Base-by-base conservation (phyloP, 2,113 vertebrate genomes). In the Corydoras sp. region DNA sequence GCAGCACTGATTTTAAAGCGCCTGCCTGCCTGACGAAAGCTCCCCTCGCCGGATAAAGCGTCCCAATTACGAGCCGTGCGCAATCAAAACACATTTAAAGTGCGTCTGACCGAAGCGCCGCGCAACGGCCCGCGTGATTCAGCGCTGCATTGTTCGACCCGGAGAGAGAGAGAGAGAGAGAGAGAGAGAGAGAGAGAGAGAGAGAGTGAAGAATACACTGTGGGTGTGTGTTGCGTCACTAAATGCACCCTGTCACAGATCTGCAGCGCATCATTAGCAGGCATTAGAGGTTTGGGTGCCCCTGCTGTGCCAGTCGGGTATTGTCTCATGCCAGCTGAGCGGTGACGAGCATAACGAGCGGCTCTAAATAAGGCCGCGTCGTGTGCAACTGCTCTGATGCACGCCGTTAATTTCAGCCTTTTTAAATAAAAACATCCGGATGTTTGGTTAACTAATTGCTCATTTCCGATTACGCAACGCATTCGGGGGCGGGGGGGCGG, bases 311-410 rank as follows among this genome's bases (percentile, higher is more conserved):
- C 30, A 60, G 13, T n/a, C 60, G 60, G 35, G 68, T 64, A 74
- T 77, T 74, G 69, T 76, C 61, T 75, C 15, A 50, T 50, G 55
- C 55, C 72, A 76, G 74, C 71, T 76, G 74, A 81, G 75, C 56
- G 8, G 69, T 68, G 77, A 65, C 66, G 70, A 18, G 18, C 60
- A 24, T 13, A n/a, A n/a, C n/a, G n/a, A n/a, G 30, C 35, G 53
- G 64, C 48, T 59, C 54, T 18, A 58, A 62, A 62, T 49, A 58
- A 15, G 30, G 32, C 11, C 11, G 58, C 10, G 29, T 10, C 31
- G 43, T 53, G 62, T 14, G 12, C 35, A 29, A 43, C 32, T 24
- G 1, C 43, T 59, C 64, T 60, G 70, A 53, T 74, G 15, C 13
- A 60, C 18, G 58, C n/a, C 2, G 49, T 3, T 75, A 43, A 77